Percentiles rank a stretch among this genome's conserved stretches.
These are phyloP conservation scores for Allygus modestus DNA, from an alignment of 2,888 invertebrate genomes.

Conservation along the genomic window DNA sequence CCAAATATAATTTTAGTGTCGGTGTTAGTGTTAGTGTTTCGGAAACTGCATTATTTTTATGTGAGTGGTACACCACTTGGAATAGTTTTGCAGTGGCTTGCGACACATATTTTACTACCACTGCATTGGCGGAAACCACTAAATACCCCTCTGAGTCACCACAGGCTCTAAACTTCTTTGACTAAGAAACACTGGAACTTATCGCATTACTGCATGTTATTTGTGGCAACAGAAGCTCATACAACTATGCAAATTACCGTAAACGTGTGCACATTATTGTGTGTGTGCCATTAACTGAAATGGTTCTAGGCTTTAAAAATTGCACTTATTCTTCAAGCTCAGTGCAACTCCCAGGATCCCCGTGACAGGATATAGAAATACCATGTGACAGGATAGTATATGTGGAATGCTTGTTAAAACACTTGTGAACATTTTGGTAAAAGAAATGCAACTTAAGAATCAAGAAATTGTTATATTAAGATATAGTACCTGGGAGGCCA, in stretches of 20 bases:
- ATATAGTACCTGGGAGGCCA: too few relatives aligned
- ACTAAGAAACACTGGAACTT: constrained; percentile 5
- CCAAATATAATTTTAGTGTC: not conserved
- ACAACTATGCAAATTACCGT: not conserved
- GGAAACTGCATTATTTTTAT: constrained; percentile 22
- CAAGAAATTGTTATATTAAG: too few relatives aligned
- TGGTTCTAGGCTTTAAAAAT: too few relatives aligned
- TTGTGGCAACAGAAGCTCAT: not conserved
- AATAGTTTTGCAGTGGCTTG: constrained; percentile 17
- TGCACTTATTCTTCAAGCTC: too few relatives aligned
- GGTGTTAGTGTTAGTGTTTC: not conserved
- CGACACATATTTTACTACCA: not conserved
- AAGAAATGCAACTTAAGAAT: too few relatives aligned
- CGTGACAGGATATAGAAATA: too few relatives aligned
- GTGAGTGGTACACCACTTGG: not conserved
- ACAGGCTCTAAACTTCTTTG: not conserved
- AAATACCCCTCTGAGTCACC: not conserved
- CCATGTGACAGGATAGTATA: too few relatives aligned
- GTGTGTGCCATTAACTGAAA: too few relatives aligned
- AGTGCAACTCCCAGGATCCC: too few relatives aligned
- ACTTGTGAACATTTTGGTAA: too few relatives aligned
- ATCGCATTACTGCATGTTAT: not conserved
- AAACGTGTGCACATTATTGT: too few relatives aligned
- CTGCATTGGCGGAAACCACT: not conserved
- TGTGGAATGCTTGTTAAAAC: too few relatives aligned